Evolutionary conservation across 30 jellyfish, hydroid and myxozoan genomes (phyloP).

Genomic region (Aurelia coerulea): DNA sequence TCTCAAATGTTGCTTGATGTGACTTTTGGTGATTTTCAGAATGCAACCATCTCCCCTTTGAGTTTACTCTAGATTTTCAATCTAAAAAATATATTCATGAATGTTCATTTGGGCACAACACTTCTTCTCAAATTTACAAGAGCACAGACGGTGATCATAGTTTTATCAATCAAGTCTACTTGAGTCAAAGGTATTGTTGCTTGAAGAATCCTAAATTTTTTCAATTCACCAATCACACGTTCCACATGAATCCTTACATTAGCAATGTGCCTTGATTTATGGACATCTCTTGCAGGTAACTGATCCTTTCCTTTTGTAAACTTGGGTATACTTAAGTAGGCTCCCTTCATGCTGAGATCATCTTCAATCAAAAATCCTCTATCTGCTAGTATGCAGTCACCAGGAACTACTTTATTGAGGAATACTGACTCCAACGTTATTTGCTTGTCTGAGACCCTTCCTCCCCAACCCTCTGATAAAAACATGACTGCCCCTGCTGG

Average conservation of each 20-base stretch:
- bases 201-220: slow-evolving; percentile 57
- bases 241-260: slow-evolving; percentile 41
- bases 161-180: slow-evolving; percentile 2
- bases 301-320: slow-evolving; percentile 65
- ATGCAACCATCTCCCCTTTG: too few species aligned
- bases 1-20: too few species aligned
- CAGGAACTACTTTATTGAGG: slow-evolving; percentile 47
- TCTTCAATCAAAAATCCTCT: slow-evolving; percentile 70
- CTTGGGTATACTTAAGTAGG: slow-evolving; percentile 61
- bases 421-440: slow-evolving; percentile 56
- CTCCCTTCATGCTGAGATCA: slow-evolving; percentile 34
- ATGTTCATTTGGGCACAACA: too few species aligned
- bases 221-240: slow-evolving; percentile 63
- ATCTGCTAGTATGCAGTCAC: slow-evolving; percentile 72
- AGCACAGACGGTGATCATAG: too few species aligned
- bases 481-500: slow-evolving; percentile 56
- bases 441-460: slow-evolving; percentile 63
- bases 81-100: too few species aligned
- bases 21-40: too few species aligned
- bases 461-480: slow-evolving; percentile 62
- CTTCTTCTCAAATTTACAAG: too few species aligned
- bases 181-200: neutral
- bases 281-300: slow-evolving; percentile 56
- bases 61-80: too few species aligned
- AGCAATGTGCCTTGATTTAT: slow-evolving; percentile 24